Base-by-base conservation (phyloP, 1,140 invertebrate genomes). In the Lineus longissimus region DNA sequence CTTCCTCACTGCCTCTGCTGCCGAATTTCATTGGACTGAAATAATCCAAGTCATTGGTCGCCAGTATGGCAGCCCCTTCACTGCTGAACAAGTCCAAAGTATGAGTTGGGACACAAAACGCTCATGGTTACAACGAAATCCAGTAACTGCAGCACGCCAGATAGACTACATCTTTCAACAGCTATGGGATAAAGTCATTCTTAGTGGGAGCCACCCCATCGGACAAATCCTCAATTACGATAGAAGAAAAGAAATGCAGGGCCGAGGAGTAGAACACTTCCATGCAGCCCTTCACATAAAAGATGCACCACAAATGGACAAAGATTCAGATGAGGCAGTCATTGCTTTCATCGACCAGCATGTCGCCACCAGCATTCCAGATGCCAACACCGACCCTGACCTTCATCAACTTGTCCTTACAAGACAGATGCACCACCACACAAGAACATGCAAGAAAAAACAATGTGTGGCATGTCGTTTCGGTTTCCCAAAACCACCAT, bases 181-280 rank as follows among this genome's bases (percentile, higher is more conserved):
- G 25, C 25, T 51, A 19, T 27, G n/a, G n/a, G 25, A 51, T 51
- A 43, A 63, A 17, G 17, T 68, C 2, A 36, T 68, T 1, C 33
- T 30, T 22, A 55, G 56, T 23, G 25, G 41, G 23, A 27, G 31
- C 2, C 11, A 40, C 11, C 66, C 66, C 7, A 60, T 60, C 60
- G 67, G 64, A 13, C 31, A 59, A 36, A 27, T 69, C 6, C 2
- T 27, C 4, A 64, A 69, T 27, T 55, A 47, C 41, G 66, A 60
- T 36, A 36, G 59, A 17, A 19, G 64, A 17, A 56, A 54, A 25
- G 67, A 69, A 51, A 63, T 66, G 30, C 67, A 66, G n/a, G 43
- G 47, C 19, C 36, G 67, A 22, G 67, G 67, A 0, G 59, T 58
- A 17, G 19, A 19, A n/a, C 47, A 51, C n/a, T 19, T 51, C n/a